Conservation (phyloP, 2,113 vertebrate genomes). For the Struthidea cinerea region DNA sequence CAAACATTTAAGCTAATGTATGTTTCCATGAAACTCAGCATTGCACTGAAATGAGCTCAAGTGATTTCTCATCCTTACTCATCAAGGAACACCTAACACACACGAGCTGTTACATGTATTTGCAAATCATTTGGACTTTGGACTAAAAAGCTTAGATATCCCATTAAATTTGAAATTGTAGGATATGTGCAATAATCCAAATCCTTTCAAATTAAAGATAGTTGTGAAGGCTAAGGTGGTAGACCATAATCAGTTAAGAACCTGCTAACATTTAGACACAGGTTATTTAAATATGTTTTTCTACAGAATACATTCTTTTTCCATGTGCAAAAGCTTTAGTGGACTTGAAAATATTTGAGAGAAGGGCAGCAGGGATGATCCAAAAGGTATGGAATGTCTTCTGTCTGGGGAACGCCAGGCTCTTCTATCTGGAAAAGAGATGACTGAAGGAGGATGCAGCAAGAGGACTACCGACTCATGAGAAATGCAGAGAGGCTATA, state of each 20-base stretch:
- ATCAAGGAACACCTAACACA: not conserved
- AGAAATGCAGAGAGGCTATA: not conserved
- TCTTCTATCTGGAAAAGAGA: slow-evolving; percentile 3
- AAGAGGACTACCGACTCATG: not conserved
- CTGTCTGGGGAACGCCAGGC: not conserved
- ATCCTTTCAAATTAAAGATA: not conserved
- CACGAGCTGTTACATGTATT: not conserved
- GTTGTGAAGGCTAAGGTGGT: not conserved
- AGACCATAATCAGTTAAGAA: not conserved
- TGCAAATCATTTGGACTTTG: not conserved
- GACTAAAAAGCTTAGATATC: not conserved
- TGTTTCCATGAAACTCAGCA: not conserved
- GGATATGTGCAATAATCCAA: not conserved
- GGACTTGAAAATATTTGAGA: not conserved
- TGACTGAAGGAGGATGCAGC: not conserved
- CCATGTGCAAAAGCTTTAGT: not conserved
- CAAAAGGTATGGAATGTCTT: slow-evolving; percentile 29
- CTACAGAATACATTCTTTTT: not conserved
- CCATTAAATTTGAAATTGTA: not conserved
- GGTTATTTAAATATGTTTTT: not conserved
- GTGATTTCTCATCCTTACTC: not conserved
- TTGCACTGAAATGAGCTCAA: not conserved
- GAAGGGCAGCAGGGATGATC: not conserved
- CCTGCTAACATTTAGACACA: not conserved
- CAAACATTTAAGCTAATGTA: not conserved